phyloP scores from a whole-genome alignment of 1,140 invertebrate species.

The Diuraphis noxia region DNA sequence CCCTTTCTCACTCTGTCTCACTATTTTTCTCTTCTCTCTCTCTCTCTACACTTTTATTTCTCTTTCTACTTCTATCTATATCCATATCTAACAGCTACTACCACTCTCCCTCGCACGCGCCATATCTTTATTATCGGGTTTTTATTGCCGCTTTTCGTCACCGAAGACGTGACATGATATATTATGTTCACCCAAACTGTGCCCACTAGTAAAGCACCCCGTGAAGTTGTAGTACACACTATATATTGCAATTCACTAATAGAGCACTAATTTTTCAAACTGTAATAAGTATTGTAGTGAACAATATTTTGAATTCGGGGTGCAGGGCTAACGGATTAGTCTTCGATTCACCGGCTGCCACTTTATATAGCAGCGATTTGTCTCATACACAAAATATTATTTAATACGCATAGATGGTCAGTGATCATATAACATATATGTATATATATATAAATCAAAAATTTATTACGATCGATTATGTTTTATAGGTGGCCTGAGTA shows the following conservation, averaged over 20 bases:
- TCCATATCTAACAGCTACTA: conserved; percentile 2
- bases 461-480: conserved; percentile 55
- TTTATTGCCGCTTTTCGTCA: conserved; percentile 61
- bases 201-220: conserved; percentile 66
- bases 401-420: neutral
- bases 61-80: neutral
- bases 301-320: neutral
- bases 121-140: neutral
- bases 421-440: neutral
- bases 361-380: neutral
- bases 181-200: conserved; percentile 66
- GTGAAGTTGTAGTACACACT: conserved; percentile 62
- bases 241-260: neutral
- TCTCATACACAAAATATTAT: neutral
- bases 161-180: conserved; percentile 67
- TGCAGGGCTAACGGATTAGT: neutral
- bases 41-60: neutral
- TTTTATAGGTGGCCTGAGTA: conserved; percentile 81
- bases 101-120: neutral
- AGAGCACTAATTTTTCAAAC: neutral
- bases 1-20: neutral
- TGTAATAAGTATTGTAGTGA: neutral
- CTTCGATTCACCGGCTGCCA: neutral
- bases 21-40: neutral
- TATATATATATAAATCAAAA: neutral